These are phyloP conservation scores for Nyctibius grandis DNA, from an alignment of 2,797 vertebrate species.

Conservation along the genomic window DNA sequence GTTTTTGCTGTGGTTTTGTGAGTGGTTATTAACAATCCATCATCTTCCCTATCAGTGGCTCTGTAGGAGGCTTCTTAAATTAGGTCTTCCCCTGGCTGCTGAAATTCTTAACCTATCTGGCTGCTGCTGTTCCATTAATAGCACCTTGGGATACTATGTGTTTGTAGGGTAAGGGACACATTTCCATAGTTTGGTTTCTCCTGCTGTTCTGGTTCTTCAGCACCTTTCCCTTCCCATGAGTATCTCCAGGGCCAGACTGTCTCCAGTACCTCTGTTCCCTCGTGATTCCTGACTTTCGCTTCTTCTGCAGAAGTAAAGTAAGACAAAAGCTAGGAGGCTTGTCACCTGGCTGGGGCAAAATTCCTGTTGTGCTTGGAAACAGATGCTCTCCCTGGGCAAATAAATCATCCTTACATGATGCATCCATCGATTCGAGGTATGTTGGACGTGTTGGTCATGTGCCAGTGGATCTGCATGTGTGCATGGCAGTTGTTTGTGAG, in stretches of 20 bases:
- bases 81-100: not conserved
- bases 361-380: not conserved
- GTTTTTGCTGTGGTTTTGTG: not conserved
- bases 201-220: conserved; percentile 42
- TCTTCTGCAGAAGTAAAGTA: not conserved
- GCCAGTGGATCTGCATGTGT: not conserved
- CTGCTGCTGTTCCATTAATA: conserved; percentile 21
- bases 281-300: not conserved
- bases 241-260: not conserved
- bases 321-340: not conserved
- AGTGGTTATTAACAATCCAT: not conserved
- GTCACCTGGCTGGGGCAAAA: not conserved
- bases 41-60: not conserved
- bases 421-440: rapidly evolving
- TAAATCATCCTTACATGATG: not conserved
- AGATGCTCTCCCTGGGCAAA: not conserved
- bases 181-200: conserved; percentile 39
- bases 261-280: not conserved
- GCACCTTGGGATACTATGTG: not conserved
- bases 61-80: conserved; percentile 2
- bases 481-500: not conserved
- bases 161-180: not conserved
- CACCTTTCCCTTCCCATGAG: conserved; percentile 16
- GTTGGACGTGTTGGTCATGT: not conserved
- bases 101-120: not conserved